Conservation (phyloP, 2,888 invertebrate species). For the Odontocolon sp. region DNA sequence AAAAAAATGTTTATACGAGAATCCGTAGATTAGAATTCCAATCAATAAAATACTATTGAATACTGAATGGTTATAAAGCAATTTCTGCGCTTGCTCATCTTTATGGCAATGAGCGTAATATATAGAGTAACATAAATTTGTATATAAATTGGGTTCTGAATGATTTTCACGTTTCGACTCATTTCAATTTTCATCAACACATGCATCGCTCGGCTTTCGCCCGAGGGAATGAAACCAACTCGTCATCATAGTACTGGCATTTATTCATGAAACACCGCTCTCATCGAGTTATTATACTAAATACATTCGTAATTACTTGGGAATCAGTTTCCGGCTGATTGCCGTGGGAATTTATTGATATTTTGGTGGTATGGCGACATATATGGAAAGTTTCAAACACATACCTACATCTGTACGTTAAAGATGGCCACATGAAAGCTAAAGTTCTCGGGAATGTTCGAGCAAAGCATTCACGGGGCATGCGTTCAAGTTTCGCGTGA, state of each 20-base stretch:
- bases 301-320: slow-evolving; percentile 11
- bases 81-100: too few species aligned
- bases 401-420: background rate
- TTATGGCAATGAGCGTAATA: background rate
- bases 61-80: too few species aligned
- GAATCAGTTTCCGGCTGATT: slow-evolving; percentile 15
- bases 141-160: background rate
- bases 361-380: background rate
- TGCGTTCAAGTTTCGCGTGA: too few species aligned
- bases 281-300: background rate
- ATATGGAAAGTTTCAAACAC: background rate
- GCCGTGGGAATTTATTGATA: background rate
- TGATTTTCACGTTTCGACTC: background rate
- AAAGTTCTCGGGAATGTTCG: too few species aligned
- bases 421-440: background rate
- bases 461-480: too few species aligned
- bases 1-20: too few species aligned
- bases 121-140: too few species aligned
- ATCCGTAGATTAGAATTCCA: too few species aligned
- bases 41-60: too few species aligned
- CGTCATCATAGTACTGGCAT: background rate
- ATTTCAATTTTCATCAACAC: background rate
- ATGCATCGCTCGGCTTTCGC: background rate
- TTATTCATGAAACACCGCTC: background rate
- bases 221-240: background rate